These are phyloP conservation scores for Odontophorus gujanensis DNA, from an alignment of 2,113 vertebrate genomes.

Conservation along the genomic window DNA sequence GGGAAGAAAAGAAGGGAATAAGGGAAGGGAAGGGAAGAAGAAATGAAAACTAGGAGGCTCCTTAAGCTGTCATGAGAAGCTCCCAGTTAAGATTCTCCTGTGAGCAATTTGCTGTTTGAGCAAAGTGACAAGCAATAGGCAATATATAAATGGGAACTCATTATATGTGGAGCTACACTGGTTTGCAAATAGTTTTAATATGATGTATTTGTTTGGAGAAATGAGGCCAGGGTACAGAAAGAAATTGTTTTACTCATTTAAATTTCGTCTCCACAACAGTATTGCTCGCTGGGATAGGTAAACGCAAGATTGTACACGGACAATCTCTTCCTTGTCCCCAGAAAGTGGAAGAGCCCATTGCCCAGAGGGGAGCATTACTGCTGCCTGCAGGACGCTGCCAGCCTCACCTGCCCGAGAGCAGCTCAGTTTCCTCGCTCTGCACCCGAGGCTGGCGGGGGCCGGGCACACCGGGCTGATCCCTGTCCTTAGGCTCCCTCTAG, in stretches of 20 bases:
- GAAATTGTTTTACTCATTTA: background rate
- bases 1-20: too few species aligned
- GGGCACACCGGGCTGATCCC: background rate
- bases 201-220: background rate
- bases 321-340: background rate
- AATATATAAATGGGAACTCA: background rate
- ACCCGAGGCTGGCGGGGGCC: background rate
- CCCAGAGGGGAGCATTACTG: background rate
- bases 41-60: too few species aligned
- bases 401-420: background rate
- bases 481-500: conserved; percentile 71
- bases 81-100: background rate
- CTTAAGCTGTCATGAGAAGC: background rate
- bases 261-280: background rate
- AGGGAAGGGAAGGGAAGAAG: background rate
- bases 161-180: background rate
- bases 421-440: background rate
- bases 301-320: background rate
- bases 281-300: background rate
- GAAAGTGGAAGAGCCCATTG: background rate
- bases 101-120: background rate
- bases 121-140: background rate
- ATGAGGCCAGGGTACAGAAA: background rate
- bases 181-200: background rate
- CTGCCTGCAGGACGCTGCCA: background rate